Evolutionary conservation across 2,113 vertebrate genomes (phyloP), one percentile per base, ranked within the genome.

Genomic region (Urocolius indicus): DNA sequence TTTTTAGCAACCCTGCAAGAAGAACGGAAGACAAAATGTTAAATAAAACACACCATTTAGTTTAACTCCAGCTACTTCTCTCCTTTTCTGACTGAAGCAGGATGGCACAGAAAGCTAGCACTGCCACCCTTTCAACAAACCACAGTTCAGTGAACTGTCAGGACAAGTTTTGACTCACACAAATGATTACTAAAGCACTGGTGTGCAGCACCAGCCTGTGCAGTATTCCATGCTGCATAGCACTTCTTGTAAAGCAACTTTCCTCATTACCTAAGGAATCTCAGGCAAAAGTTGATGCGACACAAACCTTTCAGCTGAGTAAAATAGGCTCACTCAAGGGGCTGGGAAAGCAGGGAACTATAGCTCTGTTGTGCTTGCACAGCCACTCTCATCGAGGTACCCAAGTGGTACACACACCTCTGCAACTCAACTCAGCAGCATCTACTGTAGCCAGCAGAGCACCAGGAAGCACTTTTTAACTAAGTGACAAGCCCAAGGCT

Each of bases 1-100:
- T 98, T 98, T 99, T 99, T 94, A 99, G 97, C 98, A 99, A 98
- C 48, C 99, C 99, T 99, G 96, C 46, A 96, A 88, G 54, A 95
- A 96, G 62, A 94, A 96, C 90, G 91, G 76, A 75, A 93, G 96
- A 96, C 95, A 93, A 96, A 46, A 96, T n/a, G 75, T 96, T 90
- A 96, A 95, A 93, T 88, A 90, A 89, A 96, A 92, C 86, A 96
- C 76, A 96, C 73, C 86, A 90, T 75, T 94, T 58, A 77, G 54
- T 93, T 94, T 89, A 72, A 61, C 69, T 93, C 80, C 58, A 93
- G 84, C 90, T 94, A 96, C 30, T 94, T 94, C 88, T 93, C 78
- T 93, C 81, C n/a, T 75, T 95, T 68, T 84, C 65, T 92, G 65
- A 80, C 58, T 68, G 76, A 84, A 79, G 18, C 30, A 87, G 83